These are phyloP conservation scores for Heterodera carotae DNA, from an alignment of 1,140 invertebrate species.

Conservation along the genomic window DNA sequence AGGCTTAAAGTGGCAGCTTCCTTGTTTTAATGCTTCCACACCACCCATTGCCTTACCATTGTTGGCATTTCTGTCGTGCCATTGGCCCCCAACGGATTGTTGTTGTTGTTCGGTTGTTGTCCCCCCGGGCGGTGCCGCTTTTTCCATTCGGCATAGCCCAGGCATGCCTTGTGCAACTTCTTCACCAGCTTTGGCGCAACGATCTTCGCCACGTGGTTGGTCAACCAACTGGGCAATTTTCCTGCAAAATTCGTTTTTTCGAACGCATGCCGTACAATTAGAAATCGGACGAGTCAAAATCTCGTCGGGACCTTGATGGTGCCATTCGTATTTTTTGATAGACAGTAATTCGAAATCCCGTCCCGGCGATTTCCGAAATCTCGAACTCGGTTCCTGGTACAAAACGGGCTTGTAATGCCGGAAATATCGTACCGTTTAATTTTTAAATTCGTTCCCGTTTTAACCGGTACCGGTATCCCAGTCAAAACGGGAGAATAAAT, in stretches of 20 bases:
- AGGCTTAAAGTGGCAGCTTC: no score
- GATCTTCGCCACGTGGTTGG: constrained; percentile 83
- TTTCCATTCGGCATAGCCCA: constrained; percentile 80
- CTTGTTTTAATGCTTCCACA: not conserved
- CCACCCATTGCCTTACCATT: not conserved
- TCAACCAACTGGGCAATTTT: constrained; percentile 82
- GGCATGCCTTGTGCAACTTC: constrained; percentile 78
- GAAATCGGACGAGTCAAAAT: no score
- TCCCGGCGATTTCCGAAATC: no score
- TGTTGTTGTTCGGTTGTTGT: constrained; percentile 59
- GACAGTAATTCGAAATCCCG: not conserved
- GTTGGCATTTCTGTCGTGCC: not conserved
- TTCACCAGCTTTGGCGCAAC: constrained; percentile 81
- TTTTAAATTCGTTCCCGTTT: no score
- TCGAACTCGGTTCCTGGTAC: no score
- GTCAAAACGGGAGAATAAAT: no score
- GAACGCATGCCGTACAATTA: no score
- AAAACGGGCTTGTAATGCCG: no score
- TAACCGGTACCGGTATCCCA: no score
- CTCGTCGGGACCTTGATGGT: no score
- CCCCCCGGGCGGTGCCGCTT: constrained; percentile 73
- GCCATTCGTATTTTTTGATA: constrained; percentile 21
- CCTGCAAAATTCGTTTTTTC: constrained; percentile 64
- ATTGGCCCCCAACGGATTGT: constrained; percentile 24
- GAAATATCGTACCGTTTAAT: no score